Percentiles rank a stretch among this genome's conserved stretches.
Evolutionary conservation across 2,113 vertebrate genomes (phyloP).

Genomic region (Sinocyclocheilus rhinocerous): DNA sequence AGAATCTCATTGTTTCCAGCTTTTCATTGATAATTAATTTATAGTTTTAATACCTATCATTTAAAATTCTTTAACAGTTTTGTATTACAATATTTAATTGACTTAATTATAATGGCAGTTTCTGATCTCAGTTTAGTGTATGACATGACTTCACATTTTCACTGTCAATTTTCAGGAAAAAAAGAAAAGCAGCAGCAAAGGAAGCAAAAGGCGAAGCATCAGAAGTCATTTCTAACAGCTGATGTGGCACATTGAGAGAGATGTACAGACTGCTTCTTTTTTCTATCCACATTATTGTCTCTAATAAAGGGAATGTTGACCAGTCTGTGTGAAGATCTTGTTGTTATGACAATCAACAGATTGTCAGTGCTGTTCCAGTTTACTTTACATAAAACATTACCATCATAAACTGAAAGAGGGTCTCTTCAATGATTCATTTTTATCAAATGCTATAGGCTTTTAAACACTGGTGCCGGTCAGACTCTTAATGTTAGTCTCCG

Average conservation of each 20-base stretch:
- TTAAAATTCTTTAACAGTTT: no score
- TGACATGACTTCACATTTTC: neutral
- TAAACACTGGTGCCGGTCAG: neutral
- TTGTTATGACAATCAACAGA: neutral
- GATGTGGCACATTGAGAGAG: neutral
- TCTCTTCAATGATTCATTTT: neutral
- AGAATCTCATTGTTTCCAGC: neutral
- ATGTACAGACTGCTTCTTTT: constrained; percentile 18
- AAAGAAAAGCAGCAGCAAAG: constrained; percentile 5
- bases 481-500: neutral
- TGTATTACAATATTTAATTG: neutral
- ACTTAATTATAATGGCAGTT: neutral
- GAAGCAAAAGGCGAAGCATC: neutral
- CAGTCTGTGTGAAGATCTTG: neutral
- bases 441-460: neutral
- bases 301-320: constrained; percentile 29
- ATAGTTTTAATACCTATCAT: no score
- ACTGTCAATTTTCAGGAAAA: constrained; percentile 34
- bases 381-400: neutral
- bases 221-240: constrained; percentile 24
- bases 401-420: neutral
- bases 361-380: neutral
- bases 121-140: neutral
- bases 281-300: constrained; percentile 18
- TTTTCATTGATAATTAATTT: no score